These are phyloP conservation scores for Zaprionus inermis DNA, from an alignment of 1,140 invertebrate species.

Conservation along the genomic window DNA sequence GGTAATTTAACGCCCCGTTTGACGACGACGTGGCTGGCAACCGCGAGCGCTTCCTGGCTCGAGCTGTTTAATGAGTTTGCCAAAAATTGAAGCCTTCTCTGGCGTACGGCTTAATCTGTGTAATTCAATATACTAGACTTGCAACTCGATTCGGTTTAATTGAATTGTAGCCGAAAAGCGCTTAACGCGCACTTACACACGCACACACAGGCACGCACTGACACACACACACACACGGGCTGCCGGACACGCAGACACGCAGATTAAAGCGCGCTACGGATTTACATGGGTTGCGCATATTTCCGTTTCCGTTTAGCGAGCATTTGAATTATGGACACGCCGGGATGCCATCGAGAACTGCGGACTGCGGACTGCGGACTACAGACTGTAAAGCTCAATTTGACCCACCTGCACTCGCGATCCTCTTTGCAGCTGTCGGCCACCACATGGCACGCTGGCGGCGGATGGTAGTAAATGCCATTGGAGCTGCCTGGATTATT, in stretches of 20 bases:
- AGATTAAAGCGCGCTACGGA: slow-evolving; percentile 40
- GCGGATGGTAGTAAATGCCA: slow-evolving; percentile 85
- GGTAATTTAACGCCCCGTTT: slow-evolving; percentile 78
- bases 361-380: neutral
- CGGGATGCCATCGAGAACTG: neutral
- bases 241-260: neutral
- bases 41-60: slow-evolving; percentile 17
- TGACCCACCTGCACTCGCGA: slow-evolving; percentile 88
- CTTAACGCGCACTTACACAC: slow-evolving; percentile 6
- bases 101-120: slow-evolving; percentile 49
- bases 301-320: slow-evolving; percentile 60
- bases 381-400: slow-evolving; percentile 14
- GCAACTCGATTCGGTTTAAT: slow-evolving; percentile 68
- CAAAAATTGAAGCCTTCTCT: slow-evolving; percentile 47
- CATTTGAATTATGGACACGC: slow-evolving; percentile 69
- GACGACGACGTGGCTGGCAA: slow-evolving; percentile 29
- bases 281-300: slow-evolving; percentile 65
- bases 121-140: slow-evolving; percentile 65
- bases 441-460: slow-evolving; percentile 92
- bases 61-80: slow-evolving; percentile 58
- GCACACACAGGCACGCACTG: neutral
- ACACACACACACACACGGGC: neutral
- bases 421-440: slow-evolving; percentile 91
- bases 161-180: slow-evolving; percentile 46
- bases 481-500: slow-evolving; percentile 84